These are phyloP conservation scores for Heteromyza rotundicornis DNA, from an alignment of 2,888 invertebrate species.

Conservation along the genomic window DNA sequence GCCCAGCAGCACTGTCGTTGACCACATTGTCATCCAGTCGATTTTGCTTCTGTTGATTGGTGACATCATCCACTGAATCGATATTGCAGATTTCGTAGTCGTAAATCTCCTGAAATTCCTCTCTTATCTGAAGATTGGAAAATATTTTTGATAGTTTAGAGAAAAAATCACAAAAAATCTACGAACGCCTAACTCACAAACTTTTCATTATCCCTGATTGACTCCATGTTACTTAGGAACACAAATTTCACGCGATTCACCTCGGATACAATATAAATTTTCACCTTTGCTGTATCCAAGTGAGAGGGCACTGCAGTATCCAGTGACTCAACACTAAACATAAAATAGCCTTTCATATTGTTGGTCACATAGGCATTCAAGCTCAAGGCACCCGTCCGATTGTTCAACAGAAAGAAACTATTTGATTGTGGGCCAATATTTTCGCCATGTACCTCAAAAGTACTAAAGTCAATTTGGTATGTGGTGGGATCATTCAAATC, in stretches of 20 bases:
- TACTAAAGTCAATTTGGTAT: conserved; percentile 60
- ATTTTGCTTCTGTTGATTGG: conserved; percentile 18
- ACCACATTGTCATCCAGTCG: conserved; percentile 1
- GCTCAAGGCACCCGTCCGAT: conserved; percentile 62
- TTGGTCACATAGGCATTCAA: conserved; percentile 29
- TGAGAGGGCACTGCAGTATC: conserved; percentile 64
- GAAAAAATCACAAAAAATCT: too few relatives aligned
- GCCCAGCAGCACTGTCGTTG: conserved; percentile 8
- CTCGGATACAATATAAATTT: conserved; percentile 68
- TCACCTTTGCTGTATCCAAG: conserved; percentile 63
- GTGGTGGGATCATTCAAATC: conserved; percentile 62
- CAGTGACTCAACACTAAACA: conserved; percentile 65
- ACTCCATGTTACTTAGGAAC: conserved; percentile 33
- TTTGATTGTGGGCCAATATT: conserved; percentile 60
- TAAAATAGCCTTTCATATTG: conserved; percentile 65
- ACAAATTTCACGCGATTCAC: conserved; percentile 64
- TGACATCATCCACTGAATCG: conserved; percentile 63
- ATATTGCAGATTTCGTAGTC: conserved; percentile 68
- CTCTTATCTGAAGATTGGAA: conserved; percentile 67
- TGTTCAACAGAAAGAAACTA: conserved; percentile 62
- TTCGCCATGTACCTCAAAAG: conserved; percentile 62
- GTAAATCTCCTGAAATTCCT: conserved; percentile 65
- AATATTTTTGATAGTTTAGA: not conserved
- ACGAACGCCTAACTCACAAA: too few relatives aligned
- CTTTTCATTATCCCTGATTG: conserved; percentile 46